phyloP scores from a whole-genome alignment of 2,113 vertebrate genomes.

The Marmota flaviventris region DNA sequence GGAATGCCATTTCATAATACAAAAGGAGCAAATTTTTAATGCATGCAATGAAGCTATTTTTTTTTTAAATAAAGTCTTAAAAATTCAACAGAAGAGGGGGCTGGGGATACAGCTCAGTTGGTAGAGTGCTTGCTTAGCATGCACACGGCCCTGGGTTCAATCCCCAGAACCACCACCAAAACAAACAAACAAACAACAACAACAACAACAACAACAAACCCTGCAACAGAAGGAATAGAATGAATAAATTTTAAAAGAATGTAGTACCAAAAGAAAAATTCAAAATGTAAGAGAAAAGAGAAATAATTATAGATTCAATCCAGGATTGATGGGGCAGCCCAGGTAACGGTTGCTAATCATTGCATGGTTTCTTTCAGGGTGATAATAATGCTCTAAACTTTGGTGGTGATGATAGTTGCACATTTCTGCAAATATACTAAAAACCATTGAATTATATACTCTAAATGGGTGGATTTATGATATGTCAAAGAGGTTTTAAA shows the following conservation, averaged over 20 bases:
- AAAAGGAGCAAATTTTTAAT: not conserved
- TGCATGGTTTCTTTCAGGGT: not conserved
- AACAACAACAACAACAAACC: too few relatives aligned
- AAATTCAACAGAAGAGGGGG: not conserved
- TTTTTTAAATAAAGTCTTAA: not conserved
- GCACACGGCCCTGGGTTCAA: too few relatives aligned
- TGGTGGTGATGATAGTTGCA: not conserved
- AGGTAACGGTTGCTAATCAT: too few relatives aligned
- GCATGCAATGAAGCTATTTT: not conserved
- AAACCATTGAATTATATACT: not conserved
- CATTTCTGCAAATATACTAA: not conserved
- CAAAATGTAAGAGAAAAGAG: not conserved
- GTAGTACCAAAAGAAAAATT: not conserved
- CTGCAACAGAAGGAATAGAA: not conserved
- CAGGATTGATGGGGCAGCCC: too few relatives aligned
- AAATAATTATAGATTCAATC: not conserved
- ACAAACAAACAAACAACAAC: too few relatives aligned
- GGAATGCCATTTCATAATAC: not conserved
- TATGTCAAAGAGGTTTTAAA: not conserved
- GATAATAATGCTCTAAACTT: not conserved
- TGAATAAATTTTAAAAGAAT: not conserved
- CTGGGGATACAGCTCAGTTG: too few relatives aligned
- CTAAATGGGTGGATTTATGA: not conserved
- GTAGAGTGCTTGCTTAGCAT: too few relatives aligned
- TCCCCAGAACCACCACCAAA: too few relatives aligned